Base-by-base conservation (phyloP, 1,140 invertebrate genomes). In the Radopholus similis region DNA sequence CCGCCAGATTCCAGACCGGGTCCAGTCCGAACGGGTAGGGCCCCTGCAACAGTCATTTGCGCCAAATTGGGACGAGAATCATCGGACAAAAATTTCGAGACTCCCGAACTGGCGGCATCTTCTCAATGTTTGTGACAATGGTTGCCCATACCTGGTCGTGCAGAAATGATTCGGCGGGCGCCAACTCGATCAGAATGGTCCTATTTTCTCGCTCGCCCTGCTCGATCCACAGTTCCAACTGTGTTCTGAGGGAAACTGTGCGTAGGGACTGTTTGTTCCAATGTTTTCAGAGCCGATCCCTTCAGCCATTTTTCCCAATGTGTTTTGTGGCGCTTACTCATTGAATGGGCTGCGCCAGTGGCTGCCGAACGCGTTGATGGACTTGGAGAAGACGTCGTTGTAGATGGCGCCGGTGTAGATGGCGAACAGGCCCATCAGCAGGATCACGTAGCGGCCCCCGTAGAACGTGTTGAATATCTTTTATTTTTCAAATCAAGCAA, bases 391-490 rank as follows among this genome's bases (percentile, higher is more conserved):
- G 2, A 78, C 69, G 69, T 85, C 84, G 73, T 85, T 85, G 69
- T 85, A 85, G 21, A 85, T 76, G 23, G 85, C 42, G 53, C 84
- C 84, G 58, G 84, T 84, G 66, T 86, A 84, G 47, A 85, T 81
- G 23, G 84, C 85, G 71, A 85, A 85, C 3, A 82, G 47, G 4
- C 84, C 84, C 84, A 85, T 85, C 35, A 85, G 63, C 30, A 85
- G 70, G 53, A 85, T 85, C 34, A 85, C 84, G 66, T 85, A 85
- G n/a, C 84, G 76, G 37, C 84, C 84, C 38, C 83, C 84, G 70
- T 85, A 85, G 71, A 86, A 83, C 72, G 83, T 85, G n/a, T 68
- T 73, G 67, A 83, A 84, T 42, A 85, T 85, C 82, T 87, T 74
- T 28, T 80, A 64, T n/a, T n/a, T n/a, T n/a, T n/a, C n/a, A 4